Evolutionary conservation across 1,140 invertebrate species (phyloP), one percentile per base, ranked within the genome.

Genomic region (Globodera rostochiensis): DNA sequence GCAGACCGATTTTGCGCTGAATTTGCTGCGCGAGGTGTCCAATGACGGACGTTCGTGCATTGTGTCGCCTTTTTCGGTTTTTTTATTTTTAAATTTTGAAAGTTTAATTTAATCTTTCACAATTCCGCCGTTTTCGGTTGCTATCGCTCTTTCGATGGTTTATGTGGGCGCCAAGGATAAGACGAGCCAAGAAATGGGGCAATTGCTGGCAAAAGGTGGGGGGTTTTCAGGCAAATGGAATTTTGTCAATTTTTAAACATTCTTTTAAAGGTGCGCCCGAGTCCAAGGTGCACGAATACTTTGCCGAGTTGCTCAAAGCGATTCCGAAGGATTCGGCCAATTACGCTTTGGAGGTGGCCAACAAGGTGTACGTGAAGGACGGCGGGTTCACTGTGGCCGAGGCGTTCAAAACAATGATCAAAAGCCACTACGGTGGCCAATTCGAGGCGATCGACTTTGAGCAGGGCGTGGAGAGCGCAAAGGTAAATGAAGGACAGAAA

Each of bases 131-230:
- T n/a, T 77, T 21, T 80, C 75, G 64, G n/a, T 81, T 45, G 50
- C 74, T 2, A 81, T 81, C 46, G 80, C 76, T 70, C 57, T 81
- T 25, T 67, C 74, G 15, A 81, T 81, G 80, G 80, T 64, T 53
- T 81, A 81, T 70, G 80, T 57, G 49, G 80, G 80, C 11, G 80
- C 80, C 4, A 66, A 53, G 70, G 77, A 70, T 9, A 57, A 71
- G 46, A 81, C 80, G 15, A 53, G 73, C 19, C 3, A 80, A 70
- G 80, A 81, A 73, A 60, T 81, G 6, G 75, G 64, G 21, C 21
- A 81, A 79, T 19, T 81, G 9, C 49, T 81, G 8, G 79, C 75
- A 8, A 78, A 67, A 0, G 80, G 80, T 49, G n/a, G 77, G 13
- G 5, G 1, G 1, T 45, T 13, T 50, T 15, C 36, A 36, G 21